Conservation (phyloP, 2,113 vertebrate genomes). For the Sturnira hondurensis region DNA sequence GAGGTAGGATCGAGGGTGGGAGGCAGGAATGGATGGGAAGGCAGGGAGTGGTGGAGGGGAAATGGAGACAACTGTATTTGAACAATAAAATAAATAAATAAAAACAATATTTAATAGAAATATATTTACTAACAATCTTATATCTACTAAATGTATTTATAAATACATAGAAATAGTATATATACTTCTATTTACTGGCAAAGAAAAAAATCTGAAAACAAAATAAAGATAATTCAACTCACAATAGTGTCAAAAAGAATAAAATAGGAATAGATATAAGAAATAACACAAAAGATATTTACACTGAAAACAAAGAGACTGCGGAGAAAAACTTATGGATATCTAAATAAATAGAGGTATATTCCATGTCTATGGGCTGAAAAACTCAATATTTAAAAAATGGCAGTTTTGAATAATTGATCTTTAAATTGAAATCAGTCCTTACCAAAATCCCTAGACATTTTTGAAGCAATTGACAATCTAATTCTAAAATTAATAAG, state of each 20-base stretch:
- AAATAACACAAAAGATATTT: too few relatives aligned
- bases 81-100: too few relatives aligned
- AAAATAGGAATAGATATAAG: too few relatives aligned
- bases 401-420: background rate
- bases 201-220: background rate
- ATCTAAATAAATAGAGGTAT: background rate
- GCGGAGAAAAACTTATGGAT: background rate
- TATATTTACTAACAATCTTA: background rate
- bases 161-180: background rate
- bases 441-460: background rate
- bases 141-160: background rate
- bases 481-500: background rate
- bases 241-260: too few relatives aligned
- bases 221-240: background rate
- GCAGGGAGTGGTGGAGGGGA: too few relatives aligned
- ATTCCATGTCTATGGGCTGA: background rate
- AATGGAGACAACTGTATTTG: too few relatives aligned
- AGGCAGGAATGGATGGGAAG: too few relatives aligned
- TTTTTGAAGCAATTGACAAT: background rate
- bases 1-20: too few relatives aligned
- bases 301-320: background rate
- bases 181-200: background rate
- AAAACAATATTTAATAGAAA: background rate
- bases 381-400: background rate
- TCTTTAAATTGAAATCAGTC: background rate